Evolutionary conservation across 2,888 invertebrate genomes (phyloP).

Genomic region (Campoplex nolae): DNA sequence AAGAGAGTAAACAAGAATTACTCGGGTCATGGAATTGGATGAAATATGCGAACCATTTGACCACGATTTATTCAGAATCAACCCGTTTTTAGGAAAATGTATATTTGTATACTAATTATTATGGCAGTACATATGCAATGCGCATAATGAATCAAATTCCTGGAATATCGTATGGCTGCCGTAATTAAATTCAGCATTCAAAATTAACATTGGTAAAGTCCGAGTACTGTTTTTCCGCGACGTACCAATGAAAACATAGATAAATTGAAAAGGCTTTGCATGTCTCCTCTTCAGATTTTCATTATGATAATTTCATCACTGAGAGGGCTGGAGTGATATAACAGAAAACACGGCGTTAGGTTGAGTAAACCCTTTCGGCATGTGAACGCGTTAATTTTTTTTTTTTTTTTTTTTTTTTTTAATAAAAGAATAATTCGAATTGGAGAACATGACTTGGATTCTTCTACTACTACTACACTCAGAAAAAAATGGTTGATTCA

Average conservation of each 20-base stretch:
- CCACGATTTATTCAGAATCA: conserved; percentile 54
- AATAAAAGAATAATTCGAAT: background rate
- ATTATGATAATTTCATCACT: conserved; percentile 3
- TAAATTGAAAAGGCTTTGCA: conserved; percentile 43
- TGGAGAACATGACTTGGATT: background rate
- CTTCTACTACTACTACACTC: too few species aligned
- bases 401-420: too few species aligned
- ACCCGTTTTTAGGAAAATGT: conserved; percentile 30
- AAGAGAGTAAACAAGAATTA: conserved; percentile 28
- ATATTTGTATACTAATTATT: conserved; percentile 16
- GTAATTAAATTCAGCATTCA: conserved; percentile 37
- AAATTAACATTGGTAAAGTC: conserved; percentile 12
- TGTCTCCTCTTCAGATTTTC: background rate
- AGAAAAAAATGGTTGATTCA: too few species aligned
- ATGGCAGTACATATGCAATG: background rate
- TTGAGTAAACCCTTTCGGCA: background rate
- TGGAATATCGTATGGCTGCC: conserved; percentile 30
- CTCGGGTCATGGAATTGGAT: conserved; percentile 48
- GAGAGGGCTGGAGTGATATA: background rate
- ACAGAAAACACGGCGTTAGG: background rate
- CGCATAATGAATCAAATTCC: conserved; percentile 51
- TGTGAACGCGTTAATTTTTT: background rate
- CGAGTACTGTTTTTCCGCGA: background rate
- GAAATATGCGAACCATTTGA: conserved; percentile 69
- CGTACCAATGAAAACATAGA: conserved; percentile 45